Percentiles rank a stretch among this genome's conserved stretches.
Evolutionary conservation across 1,140 invertebrate genomes (phyloP).

Genomic region (Tyrophagus putrescentiae): DNA sequence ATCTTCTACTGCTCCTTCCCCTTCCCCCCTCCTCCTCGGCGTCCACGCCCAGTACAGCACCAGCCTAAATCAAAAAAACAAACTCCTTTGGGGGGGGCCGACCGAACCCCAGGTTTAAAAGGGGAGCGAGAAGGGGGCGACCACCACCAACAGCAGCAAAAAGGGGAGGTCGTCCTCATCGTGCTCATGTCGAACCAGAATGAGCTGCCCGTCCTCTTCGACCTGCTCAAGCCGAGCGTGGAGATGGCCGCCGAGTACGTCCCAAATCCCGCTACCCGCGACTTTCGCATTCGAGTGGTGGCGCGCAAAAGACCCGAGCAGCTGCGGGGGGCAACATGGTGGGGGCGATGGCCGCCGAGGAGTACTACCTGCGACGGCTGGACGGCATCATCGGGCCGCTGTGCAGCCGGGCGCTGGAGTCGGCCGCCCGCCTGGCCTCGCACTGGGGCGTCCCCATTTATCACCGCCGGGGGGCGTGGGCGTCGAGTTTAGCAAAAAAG

Average conservation of each 20-base stretch:
- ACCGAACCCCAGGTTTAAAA: not conserved
- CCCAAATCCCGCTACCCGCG: not conserved
- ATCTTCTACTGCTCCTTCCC: not conserved
- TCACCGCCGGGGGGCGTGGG: conserved; percentile 48
- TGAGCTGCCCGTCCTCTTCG: conserved; percentile 11
- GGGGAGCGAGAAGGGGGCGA: not conserved
- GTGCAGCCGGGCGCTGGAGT: conserved; percentile 66
- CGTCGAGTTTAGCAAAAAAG: conserved; percentile 63
- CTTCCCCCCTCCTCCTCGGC: no score
- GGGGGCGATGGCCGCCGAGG: conserved; percentile 24
- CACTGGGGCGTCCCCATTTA: conserved; percentile 78
- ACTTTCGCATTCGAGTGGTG: conserved; percentile 7
- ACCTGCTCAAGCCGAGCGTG: conserved; percentile 21
- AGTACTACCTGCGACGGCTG: conserved; percentile 22
- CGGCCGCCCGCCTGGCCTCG: conserved; percentile 61
- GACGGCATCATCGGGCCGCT: conserved; percentile 28
- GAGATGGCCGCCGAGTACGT: conserved; percentile 21
- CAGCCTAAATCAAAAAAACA: not conserved
- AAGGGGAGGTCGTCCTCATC: not conserved
- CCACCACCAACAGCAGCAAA: conserved; percentile 1
- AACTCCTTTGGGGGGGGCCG: not conserved
- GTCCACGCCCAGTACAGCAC: not conserved
- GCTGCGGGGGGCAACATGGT: conserved; percentile 12
- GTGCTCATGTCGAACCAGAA: conserved; percentile 5
- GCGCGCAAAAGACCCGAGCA: not conserved